Base-by-base conservation (phyloP, 2,113 vertebrate genomes). In the Ceyx melanurus region DNA sequence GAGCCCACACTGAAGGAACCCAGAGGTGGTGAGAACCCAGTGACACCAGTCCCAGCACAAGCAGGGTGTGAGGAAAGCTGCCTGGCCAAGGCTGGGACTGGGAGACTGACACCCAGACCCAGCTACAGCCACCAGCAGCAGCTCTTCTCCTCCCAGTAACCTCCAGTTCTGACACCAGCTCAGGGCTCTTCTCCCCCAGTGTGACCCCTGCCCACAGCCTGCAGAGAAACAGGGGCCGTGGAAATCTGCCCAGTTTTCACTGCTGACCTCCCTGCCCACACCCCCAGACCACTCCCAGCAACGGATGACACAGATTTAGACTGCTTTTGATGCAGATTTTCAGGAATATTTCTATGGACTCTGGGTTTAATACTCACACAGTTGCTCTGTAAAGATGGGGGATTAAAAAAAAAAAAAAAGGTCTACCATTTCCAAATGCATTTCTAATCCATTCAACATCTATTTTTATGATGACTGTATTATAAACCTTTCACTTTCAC, bases 261-360 rank as follows among this genome's bases (percentile, higher is more conserved):
- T 25, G 15, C 3, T 35, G 35, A 48, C 22, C 35, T 60, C 28
- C 68, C 56, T 60, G 54, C 46, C 46, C 0, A 4, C 29, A 51
- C 18, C 13, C 43, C 26, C 33, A 35, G 70, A 43, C 56, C 33
- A 25, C 67, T 65, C 45, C 33, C 46, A 66, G 58, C 29, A 70
- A 35, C 2, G 25, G 46, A 46, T 56, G 61, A 19, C 37, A 40
- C 10, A 10, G 13, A 67, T 13, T 46, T 31, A 62, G 89, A 64
- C 90, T 73, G 82, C 84, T 95, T 84, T 82, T 64, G 67, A 56
- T 33, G 53, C 25, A 72, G 82, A 78, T 68, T 65, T 82, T 33
- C 60, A 67, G 65, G 64, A 82, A 40, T 94, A 90, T 73, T 93
- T 95, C 92, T 82, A 94, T 60, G 71, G 61, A 78, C 74, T 83